Conservation (phyloP, 2,113 vertebrate genomes). For the Zosterops hypoxanthus region DNA sequence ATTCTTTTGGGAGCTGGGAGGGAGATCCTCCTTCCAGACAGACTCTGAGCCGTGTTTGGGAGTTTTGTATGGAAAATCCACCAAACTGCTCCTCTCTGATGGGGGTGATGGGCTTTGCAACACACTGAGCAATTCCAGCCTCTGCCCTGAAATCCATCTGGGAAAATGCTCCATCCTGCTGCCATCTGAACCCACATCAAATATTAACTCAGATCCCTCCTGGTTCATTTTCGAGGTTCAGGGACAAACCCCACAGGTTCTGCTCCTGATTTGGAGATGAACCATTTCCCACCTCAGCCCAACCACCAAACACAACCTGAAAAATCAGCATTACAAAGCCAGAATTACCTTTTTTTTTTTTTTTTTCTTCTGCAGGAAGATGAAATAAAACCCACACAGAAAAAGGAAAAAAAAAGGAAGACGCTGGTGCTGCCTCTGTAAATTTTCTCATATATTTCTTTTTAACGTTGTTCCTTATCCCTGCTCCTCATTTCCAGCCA, state of each 20-base stretch:
- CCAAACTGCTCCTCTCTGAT: background rate
- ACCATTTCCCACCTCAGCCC: background rate
- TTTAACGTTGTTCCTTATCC: background rate
- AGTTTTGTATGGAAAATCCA: background rate
- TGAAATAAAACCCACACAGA: background rate
- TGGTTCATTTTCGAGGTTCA: no score
- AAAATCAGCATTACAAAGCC: background rate
- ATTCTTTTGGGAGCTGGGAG: background rate
- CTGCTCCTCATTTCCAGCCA: background rate
- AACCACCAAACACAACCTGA: background rate
- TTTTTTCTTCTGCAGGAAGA: background rate
- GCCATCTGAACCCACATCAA: accelerated
- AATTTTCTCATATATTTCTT: background rate
- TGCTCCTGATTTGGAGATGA: background rate
- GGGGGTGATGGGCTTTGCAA: background rate
- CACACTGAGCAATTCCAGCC: background rate
- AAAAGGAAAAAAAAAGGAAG: background rate
- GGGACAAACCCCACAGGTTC: accelerated
- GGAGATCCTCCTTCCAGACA: background rate
- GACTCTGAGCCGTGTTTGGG: background rate
- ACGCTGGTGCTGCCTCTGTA: background rate
- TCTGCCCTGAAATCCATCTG: background rate
- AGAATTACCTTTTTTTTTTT: background rate
- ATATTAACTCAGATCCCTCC: background rate
- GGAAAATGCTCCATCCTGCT: background rate